Base-by-base conservation (phyloP, 2,888 invertebrate genomes). In the Coecobrya sp. region DNA sequence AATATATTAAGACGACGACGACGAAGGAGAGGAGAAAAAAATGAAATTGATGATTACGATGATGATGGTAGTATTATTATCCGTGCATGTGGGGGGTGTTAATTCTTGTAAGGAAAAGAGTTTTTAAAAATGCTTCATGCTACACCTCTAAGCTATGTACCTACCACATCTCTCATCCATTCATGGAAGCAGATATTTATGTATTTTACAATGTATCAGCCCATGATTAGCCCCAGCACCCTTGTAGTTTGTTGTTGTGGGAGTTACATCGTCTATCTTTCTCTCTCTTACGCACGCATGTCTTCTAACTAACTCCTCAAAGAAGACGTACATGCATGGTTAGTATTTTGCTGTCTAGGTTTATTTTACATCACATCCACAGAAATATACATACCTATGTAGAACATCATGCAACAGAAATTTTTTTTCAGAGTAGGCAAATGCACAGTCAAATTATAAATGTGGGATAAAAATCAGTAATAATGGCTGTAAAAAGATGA, bases 141-240 rank as follows among this genome's bases (percentile, higher is more conserved):
- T 92, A 86, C 92, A 89, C 92, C 85, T 88, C 89, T 86, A 55
- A 92, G 89, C 89, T 59, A 88, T 92, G 81, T 81, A 92, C 92
- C 89, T 92, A 92, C 88, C 81, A 65, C 86, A 91, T 76, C 76
- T 76, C 25, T 82, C 81, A 52, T 82, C 65, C 79, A 92, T 92
- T 88, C 92, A 88, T 92, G 89, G 92, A 89, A 86, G 81, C 84
- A 85, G 89, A 49, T 76, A 84, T 85, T 73, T 81, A 82, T 87
- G 76, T 49, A 79, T 49, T 88, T 86, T 82, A 62, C 84, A 85
- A 79, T 79, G 68, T 85, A 42, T 79, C 85, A 89, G 85, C 86
- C 86, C 89, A 89, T 89, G 85, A 86, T 92, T 89, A 89, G 88
- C 89, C 89, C 84, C 45, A 65, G 81, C 70, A 73, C 86, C 62